These are phyloP conservation scores for Aplysina aerophoba DNA, from an alignment of 37 sponge, comb jelly and placozoan genomes.

Conservation along the genomic window DNA sequence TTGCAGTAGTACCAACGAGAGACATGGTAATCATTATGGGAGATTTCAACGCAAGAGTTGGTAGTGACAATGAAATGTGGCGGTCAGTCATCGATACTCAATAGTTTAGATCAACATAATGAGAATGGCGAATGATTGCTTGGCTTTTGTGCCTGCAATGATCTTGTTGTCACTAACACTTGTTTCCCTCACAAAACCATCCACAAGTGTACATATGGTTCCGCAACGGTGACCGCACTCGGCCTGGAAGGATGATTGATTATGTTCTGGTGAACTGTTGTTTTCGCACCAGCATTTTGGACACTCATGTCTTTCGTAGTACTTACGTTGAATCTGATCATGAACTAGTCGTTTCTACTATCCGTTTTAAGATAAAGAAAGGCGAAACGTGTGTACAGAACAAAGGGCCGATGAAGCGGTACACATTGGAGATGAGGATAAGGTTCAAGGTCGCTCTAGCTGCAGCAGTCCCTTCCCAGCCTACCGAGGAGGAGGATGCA, in stretches of 20 bases:
- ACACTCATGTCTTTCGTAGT: background rate
- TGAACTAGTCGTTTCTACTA: constrained; percentile 3
- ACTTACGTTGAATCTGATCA: constrained; percentile 5
- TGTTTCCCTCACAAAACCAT: constrained; percentile 6
- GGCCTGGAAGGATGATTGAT: constrained; percentile 11
- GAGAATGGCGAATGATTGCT: constrained; percentile 1
- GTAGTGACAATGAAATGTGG: constrained; percentile 5
- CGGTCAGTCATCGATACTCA: background rate
- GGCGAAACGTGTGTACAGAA: background rate
- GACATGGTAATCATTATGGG: constrained; percentile 13
- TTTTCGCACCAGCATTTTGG: constrained; percentile 17
- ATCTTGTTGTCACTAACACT: constrained; percentile 1
- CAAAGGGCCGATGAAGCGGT: constrained; percentile 5
- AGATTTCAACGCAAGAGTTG: constrained; percentile 12
- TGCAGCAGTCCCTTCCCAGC: background rate
- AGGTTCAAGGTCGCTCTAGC: background rate
- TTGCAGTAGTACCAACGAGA: constrained; percentile 12
- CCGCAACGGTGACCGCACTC: background rate
- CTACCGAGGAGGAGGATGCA: background rate
- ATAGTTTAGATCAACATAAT: background rate
- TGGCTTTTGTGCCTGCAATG: constrained; percentile 18
- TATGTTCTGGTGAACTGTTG: constrained; percentile 13
- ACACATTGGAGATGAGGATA: background rate
- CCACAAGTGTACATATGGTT: constrained; percentile 9
- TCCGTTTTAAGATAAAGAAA: constrained; percentile 6